These are phyloP conservation scores for Gnathonemus echidnorhynchus DNA, from an alignment of 2,113 vertebrate genomes.

Conservation along the genomic window DNA sequence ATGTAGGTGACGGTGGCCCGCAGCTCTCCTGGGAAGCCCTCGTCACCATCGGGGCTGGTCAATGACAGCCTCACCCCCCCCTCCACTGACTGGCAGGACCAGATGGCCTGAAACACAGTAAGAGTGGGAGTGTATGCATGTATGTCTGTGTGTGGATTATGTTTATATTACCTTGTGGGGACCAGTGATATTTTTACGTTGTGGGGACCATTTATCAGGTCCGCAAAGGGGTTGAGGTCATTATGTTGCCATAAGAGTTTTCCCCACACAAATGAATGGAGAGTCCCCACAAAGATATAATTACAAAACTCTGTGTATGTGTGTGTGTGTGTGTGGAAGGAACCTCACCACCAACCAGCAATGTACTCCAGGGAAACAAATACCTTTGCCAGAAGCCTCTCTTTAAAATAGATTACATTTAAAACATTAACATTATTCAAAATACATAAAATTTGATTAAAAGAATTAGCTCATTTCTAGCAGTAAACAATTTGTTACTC, in stretches of 20 bases:
- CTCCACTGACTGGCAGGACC: constrained; percentile 63
- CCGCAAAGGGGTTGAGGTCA: too few relatives aligned
- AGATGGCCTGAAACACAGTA: constrained; percentile 67
- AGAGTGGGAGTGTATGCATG: background rate
- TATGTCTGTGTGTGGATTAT: too few relatives aligned
- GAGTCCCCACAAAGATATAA: too few relatives aligned
- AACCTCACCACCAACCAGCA: background rate
- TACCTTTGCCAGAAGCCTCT: background rate
- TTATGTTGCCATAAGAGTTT: too few relatives aligned
- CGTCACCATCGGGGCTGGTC: constrained; percentile 78
- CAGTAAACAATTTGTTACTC: background rate
- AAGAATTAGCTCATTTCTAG: background rate
- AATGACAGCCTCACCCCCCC: constrained; percentile 72
- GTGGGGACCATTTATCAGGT: too few relatives aligned
- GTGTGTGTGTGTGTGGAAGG: background rate
- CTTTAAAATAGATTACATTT: background rate
- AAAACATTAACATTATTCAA: background rate
- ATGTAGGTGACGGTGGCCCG: constrained; percentile 78
- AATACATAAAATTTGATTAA: background rate
- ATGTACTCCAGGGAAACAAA: background rate
- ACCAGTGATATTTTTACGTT: too few relatives aligned
- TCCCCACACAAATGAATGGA: too few relatives aligned
- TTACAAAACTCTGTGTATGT: too few relatives aligned
- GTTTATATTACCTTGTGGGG: too few relatives aligned
- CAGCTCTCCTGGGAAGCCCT: constrained; percentile 85